Conservation (phyloP, 2,113 vertebrate genomes). For the Porphyrio hochstetteri region DNA sequence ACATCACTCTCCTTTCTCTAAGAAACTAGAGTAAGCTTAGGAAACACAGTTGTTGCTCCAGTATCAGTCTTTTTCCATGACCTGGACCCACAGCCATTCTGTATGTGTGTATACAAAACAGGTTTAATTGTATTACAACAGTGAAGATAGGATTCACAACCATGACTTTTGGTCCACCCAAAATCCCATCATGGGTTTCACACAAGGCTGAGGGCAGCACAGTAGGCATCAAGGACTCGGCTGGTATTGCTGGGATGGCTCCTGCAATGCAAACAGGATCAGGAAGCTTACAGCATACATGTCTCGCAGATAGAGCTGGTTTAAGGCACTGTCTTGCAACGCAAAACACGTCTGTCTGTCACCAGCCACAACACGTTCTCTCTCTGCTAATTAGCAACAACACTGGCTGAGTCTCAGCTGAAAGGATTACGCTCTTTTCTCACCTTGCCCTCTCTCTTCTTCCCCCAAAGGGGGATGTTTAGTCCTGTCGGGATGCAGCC, state of each 20-base stretch:
- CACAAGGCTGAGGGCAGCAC: not conserved
- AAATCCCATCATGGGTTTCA: slow-evolving; percentile 28
- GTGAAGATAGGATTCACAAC: not conserved
- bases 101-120: not conserved
- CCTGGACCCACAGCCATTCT: not conserved
- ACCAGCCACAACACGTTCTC: slow-evolving; percentile 15
- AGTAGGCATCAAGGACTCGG: not conserved
- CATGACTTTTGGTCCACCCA: not conserved
- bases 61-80: not conserved
- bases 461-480: not conserved
- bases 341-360: slow-evolving; percentile 39
- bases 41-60: not conserved
- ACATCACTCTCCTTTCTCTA: not conserved
- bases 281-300: not conserved
- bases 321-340: slow-evolving; percentile 28
- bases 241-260: not conserved
- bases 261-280: not conserved
- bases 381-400: slow-evolving; percentile 54
- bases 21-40: not conserved
- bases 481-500: not conserved
- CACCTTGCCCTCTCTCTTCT: slow-evolving; percentile 6
- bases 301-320: slow-evolving; percentile 11
- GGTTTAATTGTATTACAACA: not conserved
- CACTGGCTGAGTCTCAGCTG: slow-evolving; percentile 13
- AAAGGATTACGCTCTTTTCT: slow-evolving; percentile 42